Evolutionary conservation across 2,797 vertebrate genomes (phyloP), one percentile per base, ranked within the genome.

Genomic region (Oreonectes daqikongensis): DNA sequence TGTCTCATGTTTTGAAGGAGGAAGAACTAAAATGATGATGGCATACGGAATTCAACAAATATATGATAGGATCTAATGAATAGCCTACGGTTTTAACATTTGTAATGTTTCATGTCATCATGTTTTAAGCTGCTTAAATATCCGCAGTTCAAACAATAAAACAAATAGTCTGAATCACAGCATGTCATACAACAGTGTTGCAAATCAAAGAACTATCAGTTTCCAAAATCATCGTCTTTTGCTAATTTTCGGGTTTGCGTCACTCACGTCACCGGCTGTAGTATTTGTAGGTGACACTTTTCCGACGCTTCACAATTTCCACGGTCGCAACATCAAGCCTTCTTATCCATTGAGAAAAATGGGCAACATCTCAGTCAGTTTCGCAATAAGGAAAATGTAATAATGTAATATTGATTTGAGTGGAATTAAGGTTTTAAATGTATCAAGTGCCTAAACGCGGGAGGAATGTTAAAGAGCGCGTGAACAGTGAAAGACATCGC

Each of bases 261-360:
- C 74, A 61, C 42, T 52, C 42, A 18, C 18, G 24, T 66, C 52
- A 30, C 72, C 63, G 38, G 50, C 26, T 59, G 4, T 35, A 18
- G 17, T 20, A 28, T 48, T 72, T 68, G 28, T 50, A 26, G 26
- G 8, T 42, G 57, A 38, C 53, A 48, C n/a, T 70, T 79, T 83
- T 80, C 68, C 74, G 69, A 59, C 53, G 66, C 61, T 79, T 81
- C 70, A 74, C 28, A 55, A 64, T 79, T 81, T 81, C 75, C 82
- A 61, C 35, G 66, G 48, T 72, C 38, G 48, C 14, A 38, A 20
- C 15, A 57, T 1, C 15, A 44, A 59, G 26, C 32, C 61, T 30
- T 46, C 40, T 59, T 30, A 40, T 38, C 46, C 46, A 63, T 30
- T 22, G 48, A 69, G 26, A 44, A 67, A 46, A 28, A 40, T 44